These are phyloP conservation scores for Ametastegia equiseti DNA, from an alignment of 2,888 invertebrate species.

Conservation along the genomic window DNA sequence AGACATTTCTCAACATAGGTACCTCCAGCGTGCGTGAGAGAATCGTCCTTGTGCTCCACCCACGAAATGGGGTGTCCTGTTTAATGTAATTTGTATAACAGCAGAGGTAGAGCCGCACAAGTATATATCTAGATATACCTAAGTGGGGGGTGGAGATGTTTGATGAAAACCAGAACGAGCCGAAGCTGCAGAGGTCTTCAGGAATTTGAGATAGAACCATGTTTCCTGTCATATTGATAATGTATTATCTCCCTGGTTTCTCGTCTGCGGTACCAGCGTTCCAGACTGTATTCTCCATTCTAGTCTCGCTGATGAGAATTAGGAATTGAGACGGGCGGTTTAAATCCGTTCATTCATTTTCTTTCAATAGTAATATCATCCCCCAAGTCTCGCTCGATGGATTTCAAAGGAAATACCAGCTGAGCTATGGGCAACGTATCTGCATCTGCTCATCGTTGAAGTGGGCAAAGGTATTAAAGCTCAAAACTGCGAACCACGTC, in stretches of 20 bases:
- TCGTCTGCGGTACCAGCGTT: not conserved
- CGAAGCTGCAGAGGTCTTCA: not conserved
- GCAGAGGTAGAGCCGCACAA: not conserved
- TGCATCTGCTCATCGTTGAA: not conserved
- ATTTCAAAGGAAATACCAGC: not conserved
- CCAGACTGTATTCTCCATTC: constrained; percentile 11
- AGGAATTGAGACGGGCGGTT: not conserved
- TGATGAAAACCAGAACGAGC: constrained; percentile 29
- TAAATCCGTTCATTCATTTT: constrained; percentile 9
- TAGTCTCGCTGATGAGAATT: constrained; percentile 10
- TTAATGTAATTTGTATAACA: constrained; percentile 5
- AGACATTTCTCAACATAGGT: not conserved
- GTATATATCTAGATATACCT: not conserved
- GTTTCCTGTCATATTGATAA: constrained; percentile 26
- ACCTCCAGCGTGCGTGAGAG: constrained; percentile 15
- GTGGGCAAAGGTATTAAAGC: constrained; percentile 3
- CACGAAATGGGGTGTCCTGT: constrained; percentile 17
- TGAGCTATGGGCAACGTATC: not conserved
- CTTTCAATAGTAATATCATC: constrained; percentile 4
- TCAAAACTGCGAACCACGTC: not conserved
- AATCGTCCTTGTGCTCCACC: constrained; percentile 1
- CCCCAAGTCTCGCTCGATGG: not conserved
- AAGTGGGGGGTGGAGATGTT: not conserved
- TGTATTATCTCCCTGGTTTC: not conserved
- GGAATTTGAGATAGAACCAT: constrained; percentile 22